Percentiles rank a stretch among this genome's conserved stretches.
Conservation (phyloP, 1,140 invertebrate species). For the Drosophila miranda region DNA sequence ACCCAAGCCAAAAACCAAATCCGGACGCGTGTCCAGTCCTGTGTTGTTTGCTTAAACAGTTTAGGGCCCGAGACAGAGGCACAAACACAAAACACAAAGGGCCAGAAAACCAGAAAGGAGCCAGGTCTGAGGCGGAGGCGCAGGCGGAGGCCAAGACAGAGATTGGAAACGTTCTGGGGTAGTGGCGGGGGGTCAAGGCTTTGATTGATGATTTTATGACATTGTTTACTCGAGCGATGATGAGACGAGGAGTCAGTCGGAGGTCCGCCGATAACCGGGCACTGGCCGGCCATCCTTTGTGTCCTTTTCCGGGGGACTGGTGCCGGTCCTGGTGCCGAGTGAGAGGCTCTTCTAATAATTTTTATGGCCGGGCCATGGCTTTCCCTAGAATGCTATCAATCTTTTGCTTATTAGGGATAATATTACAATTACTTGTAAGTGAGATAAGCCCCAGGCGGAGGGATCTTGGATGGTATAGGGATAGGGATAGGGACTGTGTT, state of each 20-base stretch:
- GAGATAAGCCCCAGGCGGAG: conserved; percentile 61
- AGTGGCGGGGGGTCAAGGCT: conserved; percentile 21
- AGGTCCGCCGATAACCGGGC: conserved; percentile 25
- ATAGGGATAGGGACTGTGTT: conserved; percentile 11
- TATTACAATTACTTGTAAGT: conserved; percentile 80
- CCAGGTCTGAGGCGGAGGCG: neutral
- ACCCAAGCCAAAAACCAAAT: conserved; percentile 45
- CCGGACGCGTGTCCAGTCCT: conserved; percentile 54
- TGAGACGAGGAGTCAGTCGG: conserved; percentile 41
- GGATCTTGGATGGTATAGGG: conserved; percentile 9
- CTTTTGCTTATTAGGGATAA: conserved; percentile 80
- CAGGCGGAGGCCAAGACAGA: conserved; percentile 26
- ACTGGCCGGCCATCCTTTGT: conserved; percentile 29
- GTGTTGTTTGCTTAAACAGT: conserved; percentile 59
- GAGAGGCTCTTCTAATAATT: conserved; percentile 52
- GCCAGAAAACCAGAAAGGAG: conserved; percentile 33
- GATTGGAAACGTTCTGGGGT: conserved; percentile 1
- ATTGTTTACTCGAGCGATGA: conserved; percentile 80
- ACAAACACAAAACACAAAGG: conserved; percentile 41
- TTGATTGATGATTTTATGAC: conserved; percentile 81
- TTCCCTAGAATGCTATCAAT: conserved; percentile 78
- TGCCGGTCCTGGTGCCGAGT: conserved; percentile 18
- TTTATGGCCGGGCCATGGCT: conserved; percentile 44
- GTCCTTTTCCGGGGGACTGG: conserved; percentile 36
- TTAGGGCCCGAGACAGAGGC: conserved; percentile 37